A percentile compares a stretch with the other conserved stretches of the same genome.
Conservation (phyloP, 2,113 vertebrate species). For the Aleadryas rufinucha region DNA sequence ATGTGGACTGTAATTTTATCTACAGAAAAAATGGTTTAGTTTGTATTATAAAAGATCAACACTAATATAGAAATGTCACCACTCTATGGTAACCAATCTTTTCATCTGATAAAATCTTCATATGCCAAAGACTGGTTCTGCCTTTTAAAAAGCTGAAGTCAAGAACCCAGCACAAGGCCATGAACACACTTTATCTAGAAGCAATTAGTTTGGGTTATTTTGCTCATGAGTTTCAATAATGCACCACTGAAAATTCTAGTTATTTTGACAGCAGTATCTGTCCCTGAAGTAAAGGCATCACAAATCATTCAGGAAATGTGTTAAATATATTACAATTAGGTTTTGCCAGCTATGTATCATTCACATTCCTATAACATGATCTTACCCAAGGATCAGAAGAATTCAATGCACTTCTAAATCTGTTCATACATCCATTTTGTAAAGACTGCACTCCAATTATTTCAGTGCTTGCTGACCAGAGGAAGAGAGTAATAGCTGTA, state of each 20-base stretch:
- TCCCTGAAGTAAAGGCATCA: not conserved
- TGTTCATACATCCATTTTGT: constrained; percentile 91
- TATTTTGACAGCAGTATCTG: not conserved
- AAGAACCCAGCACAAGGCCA: not conserved
- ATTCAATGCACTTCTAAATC: constrained; percentile 88
- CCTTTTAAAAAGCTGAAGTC: not conserved
- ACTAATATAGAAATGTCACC: not conserved
- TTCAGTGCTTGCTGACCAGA: constrained; percentile 88
- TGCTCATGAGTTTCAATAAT: not conserved
- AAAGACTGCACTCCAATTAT: constrained; percentile 91
- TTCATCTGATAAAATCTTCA: not conserved
- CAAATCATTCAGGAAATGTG: not conserved
- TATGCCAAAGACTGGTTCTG: not conserved
- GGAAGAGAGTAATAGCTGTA: constrained; percentile 91
- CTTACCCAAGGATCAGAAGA: constrained; percentile 92
- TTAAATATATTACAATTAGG: not conserved
- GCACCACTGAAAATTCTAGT: not conserved
- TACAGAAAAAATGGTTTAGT: not conserved
- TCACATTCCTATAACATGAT: not conserved
- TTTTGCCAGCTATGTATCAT: not conserved
- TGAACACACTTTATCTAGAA: not conserved
- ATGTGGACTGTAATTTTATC: not conserved
- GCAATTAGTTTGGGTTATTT: not conserved
- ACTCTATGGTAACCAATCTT: not conserved
- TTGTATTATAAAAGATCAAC: not conserved